Conservation (phyloP, 2,113 vertebrate species). For the Clinocottus analis region DNA sequence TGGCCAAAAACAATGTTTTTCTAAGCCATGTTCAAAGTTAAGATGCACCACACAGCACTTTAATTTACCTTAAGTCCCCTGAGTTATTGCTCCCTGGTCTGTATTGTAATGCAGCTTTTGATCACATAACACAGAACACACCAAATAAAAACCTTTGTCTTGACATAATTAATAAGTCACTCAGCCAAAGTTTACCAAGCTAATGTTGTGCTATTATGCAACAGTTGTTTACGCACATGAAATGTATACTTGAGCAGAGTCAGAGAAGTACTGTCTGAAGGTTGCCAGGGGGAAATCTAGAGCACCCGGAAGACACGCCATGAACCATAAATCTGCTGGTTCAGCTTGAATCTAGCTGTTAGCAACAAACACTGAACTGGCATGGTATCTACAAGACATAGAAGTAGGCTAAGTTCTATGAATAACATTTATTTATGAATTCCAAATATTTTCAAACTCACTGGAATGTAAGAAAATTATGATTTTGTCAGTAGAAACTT, state of each 20-base stretch:
- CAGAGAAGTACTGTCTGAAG: neutral
- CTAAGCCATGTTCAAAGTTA: constrained; percentile 19
- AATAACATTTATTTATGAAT: neutral
- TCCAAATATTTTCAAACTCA: neutral
- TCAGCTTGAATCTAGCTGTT: neutral
- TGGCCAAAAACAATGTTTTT: constrained; percentile 64
- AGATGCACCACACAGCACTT: constrained; percentile 41
- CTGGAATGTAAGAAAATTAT: neutral
- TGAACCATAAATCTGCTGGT: neutral
- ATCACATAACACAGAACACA: constrained; percentile 10
- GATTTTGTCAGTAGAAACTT: neutral
- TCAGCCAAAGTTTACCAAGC: neutral
- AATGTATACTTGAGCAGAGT: neutral
- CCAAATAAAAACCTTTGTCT: neutral
- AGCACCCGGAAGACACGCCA: neutral
- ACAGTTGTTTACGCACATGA: neutral
- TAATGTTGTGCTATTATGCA: neutral
- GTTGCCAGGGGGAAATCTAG: neutral
- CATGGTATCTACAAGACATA: no score
- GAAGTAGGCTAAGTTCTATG: neutral
- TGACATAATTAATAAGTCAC: no score
- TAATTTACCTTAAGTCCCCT: constrained; percentile 55
- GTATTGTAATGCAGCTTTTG: constrained; percentile 24
- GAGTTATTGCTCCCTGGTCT: constrained; percentile 63
- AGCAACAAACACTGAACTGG: neutral